Base-by-base conservation (phyloP, 2,797 vertebrate genomes). In the Urosaurus nigricauda region DNA sequence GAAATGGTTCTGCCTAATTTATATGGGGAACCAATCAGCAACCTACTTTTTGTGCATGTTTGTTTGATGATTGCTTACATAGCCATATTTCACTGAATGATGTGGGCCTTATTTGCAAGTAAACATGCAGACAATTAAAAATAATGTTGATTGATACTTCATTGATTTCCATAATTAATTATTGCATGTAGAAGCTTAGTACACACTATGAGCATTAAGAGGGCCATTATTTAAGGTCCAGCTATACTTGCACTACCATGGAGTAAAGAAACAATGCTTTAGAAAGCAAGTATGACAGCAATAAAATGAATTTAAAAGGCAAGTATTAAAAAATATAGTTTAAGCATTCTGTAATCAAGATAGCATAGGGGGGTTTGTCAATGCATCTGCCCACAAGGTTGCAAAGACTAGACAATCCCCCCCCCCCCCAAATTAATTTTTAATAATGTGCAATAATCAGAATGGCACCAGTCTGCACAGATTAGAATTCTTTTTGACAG, bases 361-460 rank as follows among this genome's bases (percentile, higher is more conserved):
- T 0, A 1, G 2, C 2, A 88, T 53, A 26, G 56, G 51, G 78
- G 65, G 94, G 83, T 94, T 91, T 88, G 63, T 29, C 32, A 68
- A 89, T 89, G 91, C 90, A 89, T 93, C 94, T 96, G 93, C 89
- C 89, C 84, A 60, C 88, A 74, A 91, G 91, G 90, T 95, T 94
- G 91, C 94, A 91, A 90, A 91, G 92, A 95, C 92, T 73, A 95
- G 94, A 93, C 93, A 93, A 87, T 96, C 95, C 95, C 95, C 95
- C 51, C n/a, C n/a, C n/a, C 94, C 51, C 16, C 53, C 0, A 96
- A 97, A 97, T 98, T 97, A 97, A 98, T 97, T 97, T 98, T 98
- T 98, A 97, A 98, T 98, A 97, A 96, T 96, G 96, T 97, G 96
- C 97, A 98, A 98, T 97, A 97, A 97, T 97, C 95, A 90, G 95